Percentiles rank a stretch among this genome's conserved stretches.
Conservation (phyloP, 1,140 invertebrate species). For the Papilio polytes region DNA sequence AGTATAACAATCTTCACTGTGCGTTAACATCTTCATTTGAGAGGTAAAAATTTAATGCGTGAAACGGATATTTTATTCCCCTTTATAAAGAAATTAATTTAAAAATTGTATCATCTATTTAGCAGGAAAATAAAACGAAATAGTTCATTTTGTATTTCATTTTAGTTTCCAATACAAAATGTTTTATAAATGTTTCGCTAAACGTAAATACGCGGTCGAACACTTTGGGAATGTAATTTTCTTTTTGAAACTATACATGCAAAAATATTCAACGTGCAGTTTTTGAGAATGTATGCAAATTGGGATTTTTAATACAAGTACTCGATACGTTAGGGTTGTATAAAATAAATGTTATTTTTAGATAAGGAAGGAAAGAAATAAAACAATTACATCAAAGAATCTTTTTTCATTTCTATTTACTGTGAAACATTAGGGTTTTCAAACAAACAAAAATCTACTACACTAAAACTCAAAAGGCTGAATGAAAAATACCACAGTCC, state of each 20-base stretch:
- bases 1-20: no score
- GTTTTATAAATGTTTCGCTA: background rate
- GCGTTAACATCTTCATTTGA: no score
- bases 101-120: background rate
- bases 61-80: no score
- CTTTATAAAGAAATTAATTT: background rate
- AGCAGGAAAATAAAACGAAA: background rate
- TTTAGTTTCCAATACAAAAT: background rate
- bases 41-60: background rate
- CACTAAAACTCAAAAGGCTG: no score
- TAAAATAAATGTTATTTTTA: background rate
- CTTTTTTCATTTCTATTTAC: background rate
- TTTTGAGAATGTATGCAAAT: slow-evolving; percentile 16
- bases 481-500: no score
- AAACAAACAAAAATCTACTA: no score
- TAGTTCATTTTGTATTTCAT: background rate
- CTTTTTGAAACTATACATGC: background rate
- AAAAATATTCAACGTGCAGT: background rate
- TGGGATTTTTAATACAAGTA: background rate
- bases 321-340: background rate
- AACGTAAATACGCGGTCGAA: slow-evolving; percentile 15
- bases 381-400: background rate
- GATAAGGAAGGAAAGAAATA: background rate
- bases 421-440: no score
- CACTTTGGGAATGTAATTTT: slow-evolving; percentile 14